A percentile compares a stretch with the other conserved stretches of the same genome.
Conservation (phyloP, 23 tunicate genomes). For the Halocynthia aurantium region DNA sequence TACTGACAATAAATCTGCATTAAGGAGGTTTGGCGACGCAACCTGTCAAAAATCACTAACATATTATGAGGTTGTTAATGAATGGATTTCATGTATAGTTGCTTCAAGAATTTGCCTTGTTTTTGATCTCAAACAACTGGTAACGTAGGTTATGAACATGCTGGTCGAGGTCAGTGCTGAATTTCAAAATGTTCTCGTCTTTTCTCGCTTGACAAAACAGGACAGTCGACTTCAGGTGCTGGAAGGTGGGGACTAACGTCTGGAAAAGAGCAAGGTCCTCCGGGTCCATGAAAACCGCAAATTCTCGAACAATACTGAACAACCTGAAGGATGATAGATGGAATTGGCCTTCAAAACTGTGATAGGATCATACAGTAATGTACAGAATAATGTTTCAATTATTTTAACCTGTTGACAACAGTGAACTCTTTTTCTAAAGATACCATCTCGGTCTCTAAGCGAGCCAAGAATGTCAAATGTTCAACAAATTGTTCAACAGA, state of each 20-base stretch:
- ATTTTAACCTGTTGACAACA: conserved; percentile 51
- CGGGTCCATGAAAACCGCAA: conserved; percentile 70
- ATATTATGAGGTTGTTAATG: neutral
- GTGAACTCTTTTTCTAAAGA: conserved; percentile 65
- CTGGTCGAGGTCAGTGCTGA: conserved; percentile 75
- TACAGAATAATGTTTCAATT: neutral
- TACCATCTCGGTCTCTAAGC: conserved; percentile 71
- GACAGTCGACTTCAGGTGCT: conserved; percentile 78
- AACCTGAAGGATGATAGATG: conserved; percentile 31
- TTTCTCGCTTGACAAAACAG: conserved; percentile 88
- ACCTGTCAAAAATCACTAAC: conserved; percentile 34
- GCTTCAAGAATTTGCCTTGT: conserved; percentile 37
- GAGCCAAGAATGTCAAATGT: conserved; percentile 84
- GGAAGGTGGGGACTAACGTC: conserved; percentile 85
- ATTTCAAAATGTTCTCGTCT: conserved; percentile 69
- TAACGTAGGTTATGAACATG: conserved; percentile 59
- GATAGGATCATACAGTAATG: neutral
- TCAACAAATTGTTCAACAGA: conserved; percentile 86
- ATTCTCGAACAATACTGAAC: conserved; percentile 73
- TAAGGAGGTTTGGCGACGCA: conserved; percentile 54
- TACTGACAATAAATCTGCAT: conserved; percentile 53
- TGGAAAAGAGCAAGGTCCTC: conserved; percentile 75
- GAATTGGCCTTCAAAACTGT: neutral
- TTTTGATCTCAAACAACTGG: conserved; percentile 65
- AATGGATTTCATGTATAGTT: neutral